Conservation (phyloP, 2,888 invertebrate genomes). For the Amitus sp. region DNA sequence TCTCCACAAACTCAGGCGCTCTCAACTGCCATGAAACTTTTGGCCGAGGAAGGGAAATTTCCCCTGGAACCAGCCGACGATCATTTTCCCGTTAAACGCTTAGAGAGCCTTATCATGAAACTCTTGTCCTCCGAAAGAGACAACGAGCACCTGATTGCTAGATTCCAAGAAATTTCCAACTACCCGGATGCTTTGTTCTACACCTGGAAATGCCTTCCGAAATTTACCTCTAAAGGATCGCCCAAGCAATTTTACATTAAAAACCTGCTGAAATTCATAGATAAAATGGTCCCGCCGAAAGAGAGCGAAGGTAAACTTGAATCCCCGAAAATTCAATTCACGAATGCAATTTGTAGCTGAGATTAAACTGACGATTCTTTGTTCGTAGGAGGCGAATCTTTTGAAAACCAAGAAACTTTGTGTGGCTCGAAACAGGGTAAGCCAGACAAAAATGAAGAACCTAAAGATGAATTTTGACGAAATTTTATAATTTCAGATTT, state of each 20-base stretch:
- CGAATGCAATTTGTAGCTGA: too few species aligned
- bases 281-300: conserved; percentile 68
- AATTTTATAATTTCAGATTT: conserved; percentile 67
- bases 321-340: too few species aligned
- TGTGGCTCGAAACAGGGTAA: conserved; percentile 55
- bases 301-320: conserved; percentile 63
- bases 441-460: background rate
- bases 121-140: conserved; percentile 73
- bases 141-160: conserved; percentile 71
- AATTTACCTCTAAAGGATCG: conserved; percentile 70
- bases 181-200: conserved; percentile 81
- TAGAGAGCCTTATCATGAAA: conserved; percentile 75
- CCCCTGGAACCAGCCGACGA: conserved; percentile 69
- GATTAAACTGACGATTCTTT: too few species aligned
- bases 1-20: conserved; percentile 73
- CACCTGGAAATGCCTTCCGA: conserved; percentile 73
- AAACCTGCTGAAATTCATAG: conserved; percentile 74
- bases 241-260: conserved; percentile 70
- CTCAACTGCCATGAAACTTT: conserved; percentile 77
- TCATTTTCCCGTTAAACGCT: conserved; percentile 74
- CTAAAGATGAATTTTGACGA: too few species aligned
- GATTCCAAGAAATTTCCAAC: conserved; percentile 79
- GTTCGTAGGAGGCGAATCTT: conserved; percentile 41
- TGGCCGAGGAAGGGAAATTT: conserved; percentile 77
- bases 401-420: conserved; percentile 49